Conservation (phyloP, 2,888 invertebrate genomes). For the Harmothoe impar region DNA sequence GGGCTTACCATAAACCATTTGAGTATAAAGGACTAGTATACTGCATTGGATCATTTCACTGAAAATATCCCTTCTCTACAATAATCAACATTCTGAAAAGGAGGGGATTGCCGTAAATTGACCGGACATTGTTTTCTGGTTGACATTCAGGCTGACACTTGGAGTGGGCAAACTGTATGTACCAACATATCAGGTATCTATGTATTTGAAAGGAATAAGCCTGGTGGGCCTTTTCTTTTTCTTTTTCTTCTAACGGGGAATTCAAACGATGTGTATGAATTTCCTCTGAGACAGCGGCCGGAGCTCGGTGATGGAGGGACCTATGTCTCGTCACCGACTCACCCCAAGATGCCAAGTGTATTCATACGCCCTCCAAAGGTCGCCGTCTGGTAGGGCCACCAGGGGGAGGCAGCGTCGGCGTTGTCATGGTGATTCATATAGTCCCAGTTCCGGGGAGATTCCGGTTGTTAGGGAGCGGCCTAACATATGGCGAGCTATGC, state of each 20-base stretch:
- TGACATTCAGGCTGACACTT: no score
- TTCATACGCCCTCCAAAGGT: background rate
- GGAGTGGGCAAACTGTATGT: no score
- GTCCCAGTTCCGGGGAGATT: conserved; percentile 42
- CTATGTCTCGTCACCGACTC: background rate
- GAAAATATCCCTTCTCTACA: no score
- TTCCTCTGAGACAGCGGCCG: background rate
- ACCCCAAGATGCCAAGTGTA: background rate
- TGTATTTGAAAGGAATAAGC: no score
- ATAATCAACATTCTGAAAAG: no score
- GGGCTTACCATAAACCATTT: no score
- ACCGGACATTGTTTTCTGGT: no score
- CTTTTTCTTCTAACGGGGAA: background rate
- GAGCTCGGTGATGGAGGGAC: background rate
- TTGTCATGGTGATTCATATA: conserved; percentile 60
- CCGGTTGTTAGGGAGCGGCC: conserved; percentile 29
- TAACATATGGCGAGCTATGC: conserved; percentile 40
- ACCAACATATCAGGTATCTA: background rate
- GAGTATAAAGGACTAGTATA: no score
- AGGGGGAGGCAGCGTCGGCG: background rate
- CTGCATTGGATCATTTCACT: no score
- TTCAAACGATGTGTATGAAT: conserved; percentile 24
- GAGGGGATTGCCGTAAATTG: no score
- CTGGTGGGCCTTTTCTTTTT: background rate
- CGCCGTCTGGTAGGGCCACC: background rate